Evolutionary conservation across 2,113 vertebrate genomes (phyloP), one percentile per base, ranked within the genome.

Genomic region (Festucalex cinctus): DNA sequence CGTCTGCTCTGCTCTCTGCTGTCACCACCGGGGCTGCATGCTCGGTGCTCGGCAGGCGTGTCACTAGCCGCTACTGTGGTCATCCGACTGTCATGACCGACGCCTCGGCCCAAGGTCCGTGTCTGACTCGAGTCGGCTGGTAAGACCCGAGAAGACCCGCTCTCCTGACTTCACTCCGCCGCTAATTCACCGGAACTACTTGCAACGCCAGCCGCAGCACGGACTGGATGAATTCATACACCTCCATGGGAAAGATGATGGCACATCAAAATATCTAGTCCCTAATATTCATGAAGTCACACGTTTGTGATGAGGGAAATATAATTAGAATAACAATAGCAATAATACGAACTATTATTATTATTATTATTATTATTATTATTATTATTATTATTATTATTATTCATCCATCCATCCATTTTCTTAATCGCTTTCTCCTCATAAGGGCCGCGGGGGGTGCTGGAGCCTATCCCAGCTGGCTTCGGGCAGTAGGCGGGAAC

Each of bases 141-240:
- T 26, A 48, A 37, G 65, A 57, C 78, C 44, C 62, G 77, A 61
- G 74, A 82, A 84, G 70, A 84, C 35, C 63, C 28, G 86, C 64
- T 83, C 85, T 62, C 46, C 37, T 72, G 35, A 82, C 80, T 79
- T 73, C 69, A 70, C 80, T 85, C 85, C 22, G 68, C 76, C 65
- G 81, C 83, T 68, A 67, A 76, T 72, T 73, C 84, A 79, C 89
- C 89, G 90, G 90, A 91, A 91, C 90, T 91, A 91, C 90, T 91
- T 91, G 82, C 89, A 80, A 66, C 74, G 80, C 73, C 83, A 83
- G 85, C 84, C 90, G 82, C 81, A 90, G 88, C 88, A 90, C 88
- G 78, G 81, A 77, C 74, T 78, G 81, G 81, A 87, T 75, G 32
- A 84, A 88, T 88, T 73, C 86, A 86, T 88, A 82, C 86, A 82